Percentiles rank a stretch among this genome's conserved stretches.
Conservation (phyloP, 2,113 vertebrate species). For the Caloenas nicobarica region DNA sequence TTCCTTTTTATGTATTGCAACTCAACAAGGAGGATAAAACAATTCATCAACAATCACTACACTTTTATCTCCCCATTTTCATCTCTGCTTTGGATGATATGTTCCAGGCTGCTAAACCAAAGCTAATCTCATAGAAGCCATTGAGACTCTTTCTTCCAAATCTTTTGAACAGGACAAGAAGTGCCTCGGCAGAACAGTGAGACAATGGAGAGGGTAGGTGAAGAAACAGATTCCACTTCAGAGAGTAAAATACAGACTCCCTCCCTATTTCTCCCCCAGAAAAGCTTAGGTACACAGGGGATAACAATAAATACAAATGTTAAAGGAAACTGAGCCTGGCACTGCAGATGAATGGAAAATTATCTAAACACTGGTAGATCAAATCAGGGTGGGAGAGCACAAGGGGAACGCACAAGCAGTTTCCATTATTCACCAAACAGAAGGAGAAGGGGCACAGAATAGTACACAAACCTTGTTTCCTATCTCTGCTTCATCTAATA, state of each 20-base stretch:
- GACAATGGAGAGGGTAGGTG: not conserved
- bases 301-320: not conserved
- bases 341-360: not conserved
- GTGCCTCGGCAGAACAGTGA: not conserved
- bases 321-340: not conserved
- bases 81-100: not conserved
- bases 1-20: not conserved
- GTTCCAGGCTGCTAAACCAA: not conserved
- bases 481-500: not conserved
- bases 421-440: not conserved
- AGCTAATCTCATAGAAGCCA: not conserved
- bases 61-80: not conserved
- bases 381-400: not conserved
- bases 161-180: not conserved
- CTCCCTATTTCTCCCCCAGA: not conserved
- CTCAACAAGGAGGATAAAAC: not conserved
- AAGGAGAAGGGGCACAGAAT: not conserved
- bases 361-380: not conserved
- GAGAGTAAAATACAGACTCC: not conserved
- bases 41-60: not conserved
- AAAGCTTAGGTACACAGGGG: not conserved
- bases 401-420: not conserved
- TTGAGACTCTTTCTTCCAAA: not conserved
- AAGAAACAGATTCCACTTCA: not conserved
- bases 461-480: not conserved